Evolutionary conservation across 2,113 vertebrate species (phyloP).

Genomic region (Podiceps cristatus): DNA sequence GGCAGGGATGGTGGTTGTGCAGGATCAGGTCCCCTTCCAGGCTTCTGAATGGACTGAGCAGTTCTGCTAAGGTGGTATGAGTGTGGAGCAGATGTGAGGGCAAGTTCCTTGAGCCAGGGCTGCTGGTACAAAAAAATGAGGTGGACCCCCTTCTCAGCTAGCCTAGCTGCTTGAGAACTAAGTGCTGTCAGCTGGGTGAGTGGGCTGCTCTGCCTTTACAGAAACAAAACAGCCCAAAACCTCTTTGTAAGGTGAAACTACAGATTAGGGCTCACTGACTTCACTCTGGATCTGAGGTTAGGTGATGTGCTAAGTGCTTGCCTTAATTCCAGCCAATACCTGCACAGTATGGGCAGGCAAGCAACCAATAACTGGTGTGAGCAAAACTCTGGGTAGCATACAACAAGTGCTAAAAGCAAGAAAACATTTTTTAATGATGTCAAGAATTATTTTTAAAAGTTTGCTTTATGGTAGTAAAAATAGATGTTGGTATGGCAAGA

Average conservation of each 20-base stretch:
- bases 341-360: neutral
- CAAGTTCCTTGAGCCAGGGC: neutral
- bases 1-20: neutral
- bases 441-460: neutral
- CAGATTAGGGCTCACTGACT: neutral
- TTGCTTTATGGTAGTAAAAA: neutral
- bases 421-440: neutral
- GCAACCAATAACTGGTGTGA: neutral
- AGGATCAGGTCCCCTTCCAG: neutral
- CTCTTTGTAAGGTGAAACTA: neutral
- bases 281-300: neutral
- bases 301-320: neutral
- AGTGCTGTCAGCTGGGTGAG: neutral
- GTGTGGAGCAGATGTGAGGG: neutral
- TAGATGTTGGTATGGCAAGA: neutral
- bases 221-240: neutral
- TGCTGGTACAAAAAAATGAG: neutral
- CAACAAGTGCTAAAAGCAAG: neutral
- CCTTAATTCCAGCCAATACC: neutral
- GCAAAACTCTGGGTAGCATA: neutral
- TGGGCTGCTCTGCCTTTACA: neutral
- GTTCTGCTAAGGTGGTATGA: neutral
- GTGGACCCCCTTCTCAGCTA: neutral
- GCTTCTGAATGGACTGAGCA: neutral
- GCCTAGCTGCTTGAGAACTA: neutral